phyloP scores from a whole-genome alignment of 2,797 vertebrate genomes.

The Rhodeus uyekii region DNA sequence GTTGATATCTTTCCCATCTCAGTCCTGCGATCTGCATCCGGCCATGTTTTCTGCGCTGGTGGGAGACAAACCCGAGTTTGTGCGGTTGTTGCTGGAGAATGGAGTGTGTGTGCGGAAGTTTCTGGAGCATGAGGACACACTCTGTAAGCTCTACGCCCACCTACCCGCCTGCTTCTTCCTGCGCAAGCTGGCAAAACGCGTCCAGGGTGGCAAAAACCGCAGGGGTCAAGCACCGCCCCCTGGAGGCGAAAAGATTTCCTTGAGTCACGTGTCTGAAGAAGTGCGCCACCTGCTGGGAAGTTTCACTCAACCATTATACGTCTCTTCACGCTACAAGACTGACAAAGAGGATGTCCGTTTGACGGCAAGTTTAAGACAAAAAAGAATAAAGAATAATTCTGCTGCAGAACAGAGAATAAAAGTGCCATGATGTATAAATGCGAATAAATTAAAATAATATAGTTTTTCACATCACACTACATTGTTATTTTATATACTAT shows the following conservation, averaged over 20 bases:
- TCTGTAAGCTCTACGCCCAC: constrained; percentile 82
- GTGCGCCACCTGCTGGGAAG: constrained; percentile 86
- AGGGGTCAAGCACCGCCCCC: constrained; percentile 25
- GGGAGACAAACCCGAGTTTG: constrained; percentile 89
- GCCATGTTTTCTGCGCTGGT: constrained; percentile 89
- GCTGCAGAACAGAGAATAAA: too few relatives aligned
- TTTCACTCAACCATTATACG: constrained; percentile 85
- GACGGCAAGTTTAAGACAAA: constrained; percentile 20
- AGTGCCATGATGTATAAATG: too few relatives aligned
- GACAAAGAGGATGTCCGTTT: constrained; percentile 5
- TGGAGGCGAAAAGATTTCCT: constrained; percentile 61
- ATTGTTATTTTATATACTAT: neutral
- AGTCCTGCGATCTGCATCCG: constrained; percentile 89
- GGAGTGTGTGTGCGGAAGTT: constrained; percentile 86
- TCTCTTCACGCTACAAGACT: constrained; percentile 21
- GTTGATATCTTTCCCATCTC: neutral
- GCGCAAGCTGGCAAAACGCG: constrained; percentile 82
- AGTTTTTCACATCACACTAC: too few relatives aligned
- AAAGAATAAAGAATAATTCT: neutral
- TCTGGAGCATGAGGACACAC: constrained; percentile 76
- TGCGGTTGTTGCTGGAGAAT: constrained; percentile 91
- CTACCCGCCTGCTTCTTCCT: constrained; percentile 84
- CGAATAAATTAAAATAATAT: too few relatives aligned
- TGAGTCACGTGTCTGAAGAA: constrained; percentile 85
- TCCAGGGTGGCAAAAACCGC: constrained; percentile 44